These are phyloP conservation scores for Euleptes europaea DNA, from an alignment of 2,113 vertebrate species.

Conservation along the genomic window DNA sequence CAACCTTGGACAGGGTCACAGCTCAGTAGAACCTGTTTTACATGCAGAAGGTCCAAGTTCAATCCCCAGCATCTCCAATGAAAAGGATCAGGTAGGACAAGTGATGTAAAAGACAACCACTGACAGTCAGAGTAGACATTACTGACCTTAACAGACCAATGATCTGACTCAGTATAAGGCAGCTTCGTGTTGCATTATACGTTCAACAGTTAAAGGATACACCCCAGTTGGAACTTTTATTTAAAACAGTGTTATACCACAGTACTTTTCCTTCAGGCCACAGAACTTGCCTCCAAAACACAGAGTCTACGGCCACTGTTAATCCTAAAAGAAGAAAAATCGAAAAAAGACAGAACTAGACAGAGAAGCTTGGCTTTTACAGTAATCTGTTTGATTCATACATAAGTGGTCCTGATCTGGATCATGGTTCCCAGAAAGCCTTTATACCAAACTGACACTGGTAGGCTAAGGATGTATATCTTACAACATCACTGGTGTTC, in stretches of 20 bases:
- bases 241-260: constrained; percentile 93
- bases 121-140: no score
- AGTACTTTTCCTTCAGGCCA: constrained; percentile 97
- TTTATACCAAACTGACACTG: background rate
- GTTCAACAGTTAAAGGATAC: constrained; percentile 84
- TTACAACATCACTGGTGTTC: background rate
- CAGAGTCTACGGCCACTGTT: constrained; percentile 87
- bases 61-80: no score
- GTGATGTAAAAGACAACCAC: no score
- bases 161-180: background rate
- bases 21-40: no score
- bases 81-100: no score
- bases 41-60: no score
- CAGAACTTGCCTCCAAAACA: constrained; percentile 86
- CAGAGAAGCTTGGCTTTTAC: background rate
- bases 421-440: background rate
- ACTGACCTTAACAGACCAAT: no score
- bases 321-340: constrained; percentile 75
- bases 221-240: constrained; percentile 96
- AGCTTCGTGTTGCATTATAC: background rate
- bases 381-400: background rate
- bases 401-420: background rate
- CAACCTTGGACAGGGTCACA: no score
- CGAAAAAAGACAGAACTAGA: constrained; percentile 7
- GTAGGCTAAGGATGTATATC: background rate